A percentile compares a stretch with the other conserved stretches of the same genome.
These are phyloP conservation scores for Bellardia pandia DNA, from an alignment of 2,888 invertebrate genomes.

Conservation along the genomic window DNA sequence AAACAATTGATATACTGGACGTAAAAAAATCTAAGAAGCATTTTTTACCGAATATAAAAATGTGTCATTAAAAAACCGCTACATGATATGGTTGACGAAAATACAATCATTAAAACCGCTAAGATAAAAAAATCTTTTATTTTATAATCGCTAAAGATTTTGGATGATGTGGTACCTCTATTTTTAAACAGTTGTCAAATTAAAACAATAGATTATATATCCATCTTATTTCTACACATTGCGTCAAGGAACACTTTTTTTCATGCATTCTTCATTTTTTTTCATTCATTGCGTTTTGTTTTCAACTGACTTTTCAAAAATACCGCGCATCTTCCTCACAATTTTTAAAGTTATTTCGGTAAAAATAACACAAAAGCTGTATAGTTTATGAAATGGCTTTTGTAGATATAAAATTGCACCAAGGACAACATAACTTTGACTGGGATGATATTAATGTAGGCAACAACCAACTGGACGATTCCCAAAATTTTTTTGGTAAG, in stretches of 20 bases:
- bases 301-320: conserved; percentile 39
- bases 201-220: background rate
- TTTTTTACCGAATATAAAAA: too few relatives aligned
- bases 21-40: too few relatives aligned
- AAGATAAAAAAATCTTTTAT: too few relatives aligned
- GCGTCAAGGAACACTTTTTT: background rate
- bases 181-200: too few relatives aligned
- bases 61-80: too few relatives aligned
- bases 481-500: conserved; percentile 80
- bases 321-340: conserved; percentile 4
- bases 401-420: conserved; percentile 52
- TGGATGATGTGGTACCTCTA: background rate
- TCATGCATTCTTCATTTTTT: background rate
- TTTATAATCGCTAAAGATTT: too few relatives aligned
- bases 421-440: conserved; percentile 71
- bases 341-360: background rate
- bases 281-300: conserved; percentile 25
- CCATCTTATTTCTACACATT: background rate
- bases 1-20: too few relatives aligned
- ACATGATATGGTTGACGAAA: too few relatives aligned
- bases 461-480: conserved; percentile 78
- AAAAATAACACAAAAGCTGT: background rate
- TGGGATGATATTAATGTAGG: conserved; percentile 82
- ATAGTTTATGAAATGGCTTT: conserved; percentile 54
- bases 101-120: too few relatives aligned